Base-by-base conservation (phyloP, 1,140 invertebrate genomes). In the Antheraea mylitta region DNA sequence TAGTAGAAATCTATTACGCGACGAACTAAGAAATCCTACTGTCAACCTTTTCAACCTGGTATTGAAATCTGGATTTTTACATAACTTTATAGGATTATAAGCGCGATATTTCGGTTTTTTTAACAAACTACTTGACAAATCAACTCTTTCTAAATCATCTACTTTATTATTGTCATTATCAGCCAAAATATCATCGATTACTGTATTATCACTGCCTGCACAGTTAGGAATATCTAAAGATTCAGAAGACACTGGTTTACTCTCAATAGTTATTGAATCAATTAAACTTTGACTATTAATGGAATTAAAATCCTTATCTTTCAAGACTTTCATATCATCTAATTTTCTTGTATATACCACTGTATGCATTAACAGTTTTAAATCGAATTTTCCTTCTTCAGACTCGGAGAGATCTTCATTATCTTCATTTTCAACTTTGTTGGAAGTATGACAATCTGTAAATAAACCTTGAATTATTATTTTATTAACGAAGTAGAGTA, bases 41-140 rank as follows among this genome's bases (percentile, higher is more conserved):
- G 75, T 82, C 45, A 92, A 71, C 67, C 83, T 76, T 69, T 86
- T 90, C 63, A 92, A 75, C 62, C 85, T 70, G 5, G 86, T 92
- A 70, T 92, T 92, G 70, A 91, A 92, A 76, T 92, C 90, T 6
- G 90, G 90, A 74, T 92, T 92, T 73, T 91, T 90, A 64, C 87
- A 91, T 7, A 92, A 63, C 22, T 83, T 75, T 76, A 89, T 85
- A 0, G 87, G 83, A 72, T 85, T 86, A 58, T 92, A 92, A 7
- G 58, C 73, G 37, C 78, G 75, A 58, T 69, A 76, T 69, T 76
- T 80, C n/a, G 87, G 90, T 79, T 90, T 92, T 69, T 87, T 80
- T 18, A 92, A 74, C 7, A 89, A 67, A 72, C 78, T 79, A 69
- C 80, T 92, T 0, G 80, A 82, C 18, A 67, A 58, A 69, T 81